These are phyloP conservation scores for Ceyx melanurus DNA, from an alignment of 2,113 vertebrate genomes.

Conservation along the genomic window DNA sequence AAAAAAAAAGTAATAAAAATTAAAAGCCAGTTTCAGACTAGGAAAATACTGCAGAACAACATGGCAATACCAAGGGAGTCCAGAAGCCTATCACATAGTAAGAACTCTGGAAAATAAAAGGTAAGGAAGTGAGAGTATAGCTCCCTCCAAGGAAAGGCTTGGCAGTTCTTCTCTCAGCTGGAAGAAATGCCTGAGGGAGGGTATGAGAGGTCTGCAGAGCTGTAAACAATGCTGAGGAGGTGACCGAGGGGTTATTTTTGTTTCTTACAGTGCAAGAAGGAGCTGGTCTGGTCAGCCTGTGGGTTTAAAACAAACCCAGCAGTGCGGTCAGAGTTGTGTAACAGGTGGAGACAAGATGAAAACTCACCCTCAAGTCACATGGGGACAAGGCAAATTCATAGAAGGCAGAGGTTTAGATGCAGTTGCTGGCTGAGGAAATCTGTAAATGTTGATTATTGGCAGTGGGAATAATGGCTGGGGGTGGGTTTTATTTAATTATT, in stretches of 20 bases:
- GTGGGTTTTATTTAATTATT: not conserved
- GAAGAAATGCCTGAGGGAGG: not conserved
- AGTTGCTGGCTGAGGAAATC: not conserved
- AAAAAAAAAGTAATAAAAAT: not conserved
- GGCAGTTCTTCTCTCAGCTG: not conserved
- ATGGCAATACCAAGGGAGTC: not conserved
- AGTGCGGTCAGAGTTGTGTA: not conserved
- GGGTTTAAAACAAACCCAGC: not conserved
- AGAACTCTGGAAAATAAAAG: not conserved
- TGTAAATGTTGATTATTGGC: not conserved
- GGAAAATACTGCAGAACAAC: not conserved
- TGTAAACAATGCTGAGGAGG: not conserved
- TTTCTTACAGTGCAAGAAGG: not conserved
- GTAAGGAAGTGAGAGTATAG: not conserved
- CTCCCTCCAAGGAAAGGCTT: not conserved
- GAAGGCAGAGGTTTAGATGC: accelerated
- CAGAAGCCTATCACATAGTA: accelerated
- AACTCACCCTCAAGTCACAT: not conserved
- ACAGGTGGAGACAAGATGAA: not conserved
- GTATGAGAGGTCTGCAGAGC: not conserved
- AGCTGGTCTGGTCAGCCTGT: not conserved
- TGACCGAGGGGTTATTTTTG: not conserved
- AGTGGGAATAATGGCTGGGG: not conserved
- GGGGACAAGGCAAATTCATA: not conserved
- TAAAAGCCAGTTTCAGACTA: too few relatives aligned